Evolutionary conservation across 2,888 invertebrate genomes (phyloP), one percentile per base, ranked within the genome.

Genomic region (Phyto melanocephala): DNA sequence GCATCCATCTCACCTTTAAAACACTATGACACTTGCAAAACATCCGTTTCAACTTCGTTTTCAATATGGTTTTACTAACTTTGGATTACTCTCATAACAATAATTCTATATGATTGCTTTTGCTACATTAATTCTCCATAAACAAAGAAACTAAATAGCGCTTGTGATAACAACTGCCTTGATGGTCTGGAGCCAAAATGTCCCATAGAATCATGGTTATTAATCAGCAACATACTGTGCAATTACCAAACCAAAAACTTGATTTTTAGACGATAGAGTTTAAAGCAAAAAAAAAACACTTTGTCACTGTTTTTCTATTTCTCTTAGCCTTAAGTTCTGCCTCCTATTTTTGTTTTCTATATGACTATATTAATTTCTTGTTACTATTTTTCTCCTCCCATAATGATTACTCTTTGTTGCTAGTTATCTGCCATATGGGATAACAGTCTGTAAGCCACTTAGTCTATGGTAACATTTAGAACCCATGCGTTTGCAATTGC

Each of bases 381-480:
- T 37, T 65, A n/a, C 24, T 13, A 17, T 24, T 28, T 17, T 28
- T 33, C 52, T 20, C 20, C 20, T 50, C n/a, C 13, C 40, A 8
- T 45, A 2, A 52, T 33, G 24, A 40, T 62, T 35, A 7, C n/a
- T 42, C 13, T 15, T 17, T 67, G 28, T 24, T 47, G 13, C 20
- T 40, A 24, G n/a, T 8, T 40, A 67, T 54, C 62, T 67, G 68
- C 52, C 63, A 45, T 56, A 68, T 54, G 58, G 56, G 62, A 68
- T 81, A 77, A 81, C 77, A 68, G 33, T n/a, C 2, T 65, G 28
- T 62, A 1, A 56, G 22, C 24, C 22, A 20, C 47, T 75, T 52
- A 52, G 24, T 60, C 24, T 2, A 40, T 56, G 42, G 40, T 82
- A 79, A 82, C 71, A 82, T 76, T 71, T 76, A 79, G 79, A 82